phyloP scores from a whole-genome alignment of 2,888 invertebrate genomes.

The Gymnosoma rotundatum region DNA sequence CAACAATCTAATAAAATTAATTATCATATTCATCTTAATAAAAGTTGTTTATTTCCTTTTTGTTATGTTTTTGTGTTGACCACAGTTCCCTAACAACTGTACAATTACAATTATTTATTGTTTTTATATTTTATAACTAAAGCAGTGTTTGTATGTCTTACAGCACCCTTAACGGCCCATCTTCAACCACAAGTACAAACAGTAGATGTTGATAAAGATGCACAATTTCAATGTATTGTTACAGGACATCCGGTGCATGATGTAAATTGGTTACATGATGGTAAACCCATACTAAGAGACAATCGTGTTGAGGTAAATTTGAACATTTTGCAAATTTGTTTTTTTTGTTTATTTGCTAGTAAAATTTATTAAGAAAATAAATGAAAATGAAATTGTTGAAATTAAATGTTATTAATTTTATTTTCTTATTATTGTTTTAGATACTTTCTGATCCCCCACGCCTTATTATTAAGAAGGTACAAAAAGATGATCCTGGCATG shows the following conservation, averaged over 20 bases:
- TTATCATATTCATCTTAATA: background rate
- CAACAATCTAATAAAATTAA: no score
- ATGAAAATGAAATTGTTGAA: background rate
- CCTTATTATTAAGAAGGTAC: slow-evolving; percentile 86
- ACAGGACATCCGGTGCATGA: slow-evolving; percentile 92
- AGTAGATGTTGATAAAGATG: slow-evolving; percentile 92
- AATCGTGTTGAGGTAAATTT: slow-evolving; percentile 84
- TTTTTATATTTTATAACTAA: slow-evolving; percentile 6
- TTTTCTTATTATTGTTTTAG: slow-evolving; percentile 68
- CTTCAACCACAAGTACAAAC: slow-evolving; percentile 90
- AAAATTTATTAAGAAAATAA: background rate
- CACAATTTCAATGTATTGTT: slow-evolving; percentile 93
- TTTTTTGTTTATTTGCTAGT: background rate
- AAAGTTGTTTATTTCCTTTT: background rate
- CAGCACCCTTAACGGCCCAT: slow-evolving; percentile 91
- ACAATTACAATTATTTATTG: background rate
- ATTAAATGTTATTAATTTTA: background rate
- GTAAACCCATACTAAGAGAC: slow-evolving; percentile 85
- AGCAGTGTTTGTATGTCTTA: slow-evolving; percentile 21
- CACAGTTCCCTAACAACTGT: background rate
- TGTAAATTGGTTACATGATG: slow-evolving; percentile 92
- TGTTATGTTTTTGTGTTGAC: background rate
- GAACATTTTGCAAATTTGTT: slow-evolving; percentile 68
- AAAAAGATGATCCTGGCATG: slow-evolving; percentile 93
- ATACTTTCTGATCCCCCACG: slow-evolving; percentile 82